phyloP scores from a whole-genome alignment of 2,113 vertebrate species.

The Siniperca knerii region DNA sequence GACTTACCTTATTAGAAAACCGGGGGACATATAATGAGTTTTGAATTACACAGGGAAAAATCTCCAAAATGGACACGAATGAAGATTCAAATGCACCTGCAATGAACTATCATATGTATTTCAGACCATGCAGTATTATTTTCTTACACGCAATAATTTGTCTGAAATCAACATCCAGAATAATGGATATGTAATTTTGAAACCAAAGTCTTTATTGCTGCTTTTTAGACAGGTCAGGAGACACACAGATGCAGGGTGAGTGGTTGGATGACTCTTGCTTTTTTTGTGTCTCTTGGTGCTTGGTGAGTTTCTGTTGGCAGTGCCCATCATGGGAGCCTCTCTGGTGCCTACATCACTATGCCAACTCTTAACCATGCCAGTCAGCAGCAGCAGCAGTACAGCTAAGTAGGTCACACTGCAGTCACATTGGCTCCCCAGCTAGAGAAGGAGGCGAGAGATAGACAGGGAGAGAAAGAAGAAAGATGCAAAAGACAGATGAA shows the following conservation, averaged over 20 bases:
- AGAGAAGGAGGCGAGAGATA: slow-evolving; percentile 43
- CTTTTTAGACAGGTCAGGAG: slow-evolving; percentile 8
- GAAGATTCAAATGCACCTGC: background rate
- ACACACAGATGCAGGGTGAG: slow-evolving; percentile 24
- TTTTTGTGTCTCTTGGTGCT: slow-evolving; percentile 9
- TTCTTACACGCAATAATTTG: background rate
- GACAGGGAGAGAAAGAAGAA: slow-evolving; percentile 29
- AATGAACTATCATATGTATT: background rate
- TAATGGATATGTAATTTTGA: background rate
- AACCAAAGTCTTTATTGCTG: background rate
- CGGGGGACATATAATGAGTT: background rate
- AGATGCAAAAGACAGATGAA: slow-evolving; percentile 33
- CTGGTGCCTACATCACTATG: slow-evolving; percentile 59
- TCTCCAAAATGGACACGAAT: background rate
- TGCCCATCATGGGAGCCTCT: slow-evolving; percentile 52
- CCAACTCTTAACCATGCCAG: slow-evolving; percentile 73
- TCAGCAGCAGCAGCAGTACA: slow-evolving; percentile 54
- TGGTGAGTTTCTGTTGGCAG: slow-evolving; percentile 48
- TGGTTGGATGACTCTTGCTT: background rate
- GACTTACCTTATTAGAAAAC: slow-evolving; percentile 28
- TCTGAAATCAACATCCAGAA: slow-evolving; percentile 2
- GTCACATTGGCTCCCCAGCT: slow-evolving; percentile 55
- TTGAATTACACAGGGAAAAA: slow-evolving; percentile 5
- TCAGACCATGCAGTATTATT: background rate
- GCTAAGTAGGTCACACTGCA: slow-evolving; percentile 83